Evolutionary conservation across 2,113 vertebrate genomes (phyloP).

Genomic region (Tetrax tetrax): DNA sequence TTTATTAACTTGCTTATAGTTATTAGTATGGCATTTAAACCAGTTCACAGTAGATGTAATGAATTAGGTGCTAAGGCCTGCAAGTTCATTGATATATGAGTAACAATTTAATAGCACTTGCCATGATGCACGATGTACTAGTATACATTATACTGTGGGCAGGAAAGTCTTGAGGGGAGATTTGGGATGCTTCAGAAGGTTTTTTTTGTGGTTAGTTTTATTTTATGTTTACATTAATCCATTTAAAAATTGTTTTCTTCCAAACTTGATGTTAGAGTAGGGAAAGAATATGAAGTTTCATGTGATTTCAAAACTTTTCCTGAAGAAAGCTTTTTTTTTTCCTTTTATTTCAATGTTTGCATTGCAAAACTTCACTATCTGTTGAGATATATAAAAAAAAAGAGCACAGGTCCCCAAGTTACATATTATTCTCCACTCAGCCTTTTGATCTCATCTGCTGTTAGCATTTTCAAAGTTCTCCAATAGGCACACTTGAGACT

Average conservation of each 20-base stretch:
- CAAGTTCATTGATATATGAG: rapidly evolving
- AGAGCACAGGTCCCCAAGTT: not conserved
- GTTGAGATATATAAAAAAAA: not conserved
- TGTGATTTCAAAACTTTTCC: not conserved
- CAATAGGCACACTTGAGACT: not conserved
- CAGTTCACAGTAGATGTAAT: not conserved
- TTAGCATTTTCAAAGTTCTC: not conserved
- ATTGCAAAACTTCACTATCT: not conserved
- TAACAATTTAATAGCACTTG: not conserved
- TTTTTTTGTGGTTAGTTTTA: not conserved
- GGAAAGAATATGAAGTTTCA: not conserved
- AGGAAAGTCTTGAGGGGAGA: not conserved
- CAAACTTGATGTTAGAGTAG: not conserved
- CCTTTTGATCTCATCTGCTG: not conserved
- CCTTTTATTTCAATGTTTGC: not conserved
- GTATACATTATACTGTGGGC: not conserved
- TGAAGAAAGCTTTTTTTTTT: not conserved
- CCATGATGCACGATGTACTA: not conserved
- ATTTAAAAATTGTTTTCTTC: not conserved
- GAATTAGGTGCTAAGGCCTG: not conserved
- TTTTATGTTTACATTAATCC: not conserved
- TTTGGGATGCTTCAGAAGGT: not conserved
- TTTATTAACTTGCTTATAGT: not conserved
- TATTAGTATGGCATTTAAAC: not conserved
- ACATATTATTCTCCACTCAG: not conserved